Conservation (phyloP, 2,113 vertebrate genomes). For the Cynoglossus semilaevis region DNA sequence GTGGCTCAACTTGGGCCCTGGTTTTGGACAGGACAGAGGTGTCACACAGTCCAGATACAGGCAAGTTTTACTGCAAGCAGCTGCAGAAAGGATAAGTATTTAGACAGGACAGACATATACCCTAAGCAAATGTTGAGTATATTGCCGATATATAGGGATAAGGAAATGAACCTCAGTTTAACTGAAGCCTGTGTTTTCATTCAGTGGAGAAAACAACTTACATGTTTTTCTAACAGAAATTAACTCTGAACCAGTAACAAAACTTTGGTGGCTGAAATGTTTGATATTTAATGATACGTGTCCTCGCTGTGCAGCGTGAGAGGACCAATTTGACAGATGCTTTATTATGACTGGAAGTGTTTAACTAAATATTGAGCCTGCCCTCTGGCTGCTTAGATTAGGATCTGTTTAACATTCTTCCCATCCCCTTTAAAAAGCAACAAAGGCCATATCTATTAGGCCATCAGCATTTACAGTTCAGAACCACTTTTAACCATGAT, state of each 20-base stretch:
- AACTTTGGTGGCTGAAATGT: slow-evolving; percentile 7
- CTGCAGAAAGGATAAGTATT: slow-evolving; percentile 32
- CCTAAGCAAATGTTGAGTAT: slow-evolving; percentile 55
- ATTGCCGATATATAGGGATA: slow-evolving; percentile 59
- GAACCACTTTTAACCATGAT: slow-evolving; percentile 43
- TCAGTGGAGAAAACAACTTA: slow-evolving; percentile 31
- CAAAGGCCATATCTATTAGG: slow-evolving; percentile 40
- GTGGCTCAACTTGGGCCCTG: slow-evolving; percentile 9
- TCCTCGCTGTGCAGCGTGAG: slow-evolving; percentile 17
- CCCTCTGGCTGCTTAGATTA: slow-evolving; percentile 47
- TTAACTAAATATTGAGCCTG: slow-evolving; percentile 53
- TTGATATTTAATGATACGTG: slow-evolving; percentile 38
- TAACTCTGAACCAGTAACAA: slow-evolving; percentile 25
- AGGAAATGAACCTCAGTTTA: slow-evolving; percentile 58
- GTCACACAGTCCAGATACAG: slow-evolving; percentile 36
- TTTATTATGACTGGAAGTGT: slow-evolving; percentile 61
- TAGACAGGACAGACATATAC: slow-evolving; percentile 54
- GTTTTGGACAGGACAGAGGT: slow-evolving; percentile 14
- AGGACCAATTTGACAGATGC: slow-evolving; percentile 44
- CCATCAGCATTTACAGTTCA: slow-evolving; percentile 45
- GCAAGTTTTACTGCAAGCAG: slow-evolving; percentile 49
- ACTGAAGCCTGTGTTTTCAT: slow-evolving; percentile 45
- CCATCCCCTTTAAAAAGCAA: slow-evolving; percentile 40
- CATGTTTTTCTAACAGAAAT: slow-evolving; percentile 31
- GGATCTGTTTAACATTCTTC: slow-evolving; percentile 58